Conservation (phyloP, 2,797 vertebrate species). For the Mycteria americana region DNA sequence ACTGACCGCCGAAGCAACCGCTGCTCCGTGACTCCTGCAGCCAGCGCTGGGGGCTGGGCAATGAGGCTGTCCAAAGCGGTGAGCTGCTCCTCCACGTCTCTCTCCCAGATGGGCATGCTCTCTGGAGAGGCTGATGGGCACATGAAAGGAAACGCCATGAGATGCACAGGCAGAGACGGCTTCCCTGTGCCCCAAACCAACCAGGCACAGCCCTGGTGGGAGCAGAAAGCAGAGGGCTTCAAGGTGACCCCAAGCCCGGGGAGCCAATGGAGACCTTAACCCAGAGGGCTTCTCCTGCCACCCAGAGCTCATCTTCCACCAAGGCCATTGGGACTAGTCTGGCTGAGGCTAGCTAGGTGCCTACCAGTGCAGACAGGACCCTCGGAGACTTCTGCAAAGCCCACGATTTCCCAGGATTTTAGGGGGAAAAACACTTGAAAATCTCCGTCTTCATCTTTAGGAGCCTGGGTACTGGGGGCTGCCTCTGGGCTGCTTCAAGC, state of each 20-base stretch:
- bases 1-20: conserved; percentile 32
- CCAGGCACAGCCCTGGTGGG: not conserved
- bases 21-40: accelerated
- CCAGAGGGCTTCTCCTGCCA: not conserved
- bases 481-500: not conserved
- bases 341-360: not conserved
- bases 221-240: not conserved
- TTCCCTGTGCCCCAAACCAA: accelerated
- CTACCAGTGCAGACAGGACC: not conserved
- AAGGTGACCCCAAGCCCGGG: not conserved
- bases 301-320: not conserved
- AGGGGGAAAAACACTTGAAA: not conserved
- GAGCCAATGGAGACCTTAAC: not conserved
- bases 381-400: not conserved
- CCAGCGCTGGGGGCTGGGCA: accelerated
- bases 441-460: not conserved
- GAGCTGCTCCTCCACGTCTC: conserved; percentile 14
- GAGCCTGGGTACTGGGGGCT: not conserved
- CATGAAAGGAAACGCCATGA: not conserved
- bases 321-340: not conserved
- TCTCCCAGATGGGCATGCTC: not conserved
- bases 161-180: accelerated
- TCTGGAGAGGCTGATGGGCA: not conserved
- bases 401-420: accelerated
- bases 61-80: not conserved